These are phyloP conservation scores for Seriola rivoliana DNA, from an alignment of 2,113 vertebrate species.

Conservation along the genomic window DNA sequence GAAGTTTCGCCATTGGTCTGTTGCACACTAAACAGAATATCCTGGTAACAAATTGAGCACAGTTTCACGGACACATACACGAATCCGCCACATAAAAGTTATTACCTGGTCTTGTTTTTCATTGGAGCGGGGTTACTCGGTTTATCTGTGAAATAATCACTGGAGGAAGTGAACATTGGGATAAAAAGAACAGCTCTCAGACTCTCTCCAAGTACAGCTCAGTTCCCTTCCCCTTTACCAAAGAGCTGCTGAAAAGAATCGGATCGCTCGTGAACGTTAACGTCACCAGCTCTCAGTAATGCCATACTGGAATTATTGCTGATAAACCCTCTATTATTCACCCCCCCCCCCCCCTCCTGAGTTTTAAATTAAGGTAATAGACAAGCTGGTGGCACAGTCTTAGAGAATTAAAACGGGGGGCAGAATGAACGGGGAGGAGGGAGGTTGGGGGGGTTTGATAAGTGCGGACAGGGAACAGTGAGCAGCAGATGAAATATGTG, in stretches of 20 bases:
- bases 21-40: too few species aligned
- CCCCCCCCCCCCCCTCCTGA: conserved; percentile 38
- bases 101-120: too few species aligned
- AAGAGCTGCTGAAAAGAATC: neutral
- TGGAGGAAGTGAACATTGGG: neutral
- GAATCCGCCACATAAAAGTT: too few species aligned
- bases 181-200: neutral
- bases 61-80: too few species aligned
- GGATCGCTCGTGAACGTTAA: neutral
- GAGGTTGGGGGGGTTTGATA: conserved; percentile 24
- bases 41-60: too few species aligned
- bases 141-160: neutral
- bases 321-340: conserved; percentile 66
- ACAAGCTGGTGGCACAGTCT: conserved; percentile 50
- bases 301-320: conserved; percentile 56
- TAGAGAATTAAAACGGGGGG: conserved; percentile 59
- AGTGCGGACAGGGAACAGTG: conserved; percentile 61
- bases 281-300: conserved; percentile 28
- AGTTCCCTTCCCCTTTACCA: too few species aligned
- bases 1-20: neutral
- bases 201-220: neutral
- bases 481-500: conserved; percentile 72
- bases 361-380: conserved; percentile 72
- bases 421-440: conserved; percentile 34
- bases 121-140: neutral